Evolutionary conservation across 1,140 invertebrate genomes (phyloP).

Genomic region (Pachyrhynchus sulphureomaculatus): DNA sequence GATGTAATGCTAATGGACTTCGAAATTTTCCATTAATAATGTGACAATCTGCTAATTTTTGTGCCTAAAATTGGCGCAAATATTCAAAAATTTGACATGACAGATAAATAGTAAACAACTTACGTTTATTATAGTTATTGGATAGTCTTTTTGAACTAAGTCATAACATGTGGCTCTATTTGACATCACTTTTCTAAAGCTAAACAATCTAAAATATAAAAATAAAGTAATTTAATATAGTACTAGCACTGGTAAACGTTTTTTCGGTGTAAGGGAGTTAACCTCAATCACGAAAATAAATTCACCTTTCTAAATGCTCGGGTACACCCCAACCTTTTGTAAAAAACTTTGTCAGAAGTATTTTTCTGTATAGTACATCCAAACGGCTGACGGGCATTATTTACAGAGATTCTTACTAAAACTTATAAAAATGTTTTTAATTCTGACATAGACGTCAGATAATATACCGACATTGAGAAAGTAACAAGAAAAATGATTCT

Average conservation of each 20-base stretch:
- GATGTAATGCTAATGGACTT: slow-evolving; percentile 79
- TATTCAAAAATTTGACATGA: neutral
- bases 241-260: neutral
- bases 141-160: slow-evolving; percentile 80
- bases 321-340: slow-evolving; percentile 96
- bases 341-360: slow-evolving; percentile 92
- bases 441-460: too few relatives aligned
- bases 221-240: neutral
- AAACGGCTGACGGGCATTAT: slow-evolving; percentile 73
- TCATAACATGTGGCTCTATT: slow-evolving; percentile 80
- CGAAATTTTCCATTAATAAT: slow-evolving; percentile 86
- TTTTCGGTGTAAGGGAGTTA: neutral
- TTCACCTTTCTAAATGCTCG: slow-evolving; percentile 84
- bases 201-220: slow-evolving; percentile 72
- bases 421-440: too few relatives aligned
- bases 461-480: too few relatives aligned
- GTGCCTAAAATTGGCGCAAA: slow-evolving; percentile 8
- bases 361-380: slow-evolving; percentile 86
- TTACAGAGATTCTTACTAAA: too few relatives aligned
- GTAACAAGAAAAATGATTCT: too few relatives aligned
- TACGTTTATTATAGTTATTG: slow-evolving; percentile 88
- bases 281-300: slow-evolving; percentile 1
- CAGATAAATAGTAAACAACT: slow-evolving; percentile 28
- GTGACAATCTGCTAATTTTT: slow-evolving; percentile 65
- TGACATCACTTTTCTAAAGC: slow-evolving; percentile 85